phyloP scores from a whole-genome alignment of 2,113 vertebrate genomes.

The Camelus bactrianus region DNA sequence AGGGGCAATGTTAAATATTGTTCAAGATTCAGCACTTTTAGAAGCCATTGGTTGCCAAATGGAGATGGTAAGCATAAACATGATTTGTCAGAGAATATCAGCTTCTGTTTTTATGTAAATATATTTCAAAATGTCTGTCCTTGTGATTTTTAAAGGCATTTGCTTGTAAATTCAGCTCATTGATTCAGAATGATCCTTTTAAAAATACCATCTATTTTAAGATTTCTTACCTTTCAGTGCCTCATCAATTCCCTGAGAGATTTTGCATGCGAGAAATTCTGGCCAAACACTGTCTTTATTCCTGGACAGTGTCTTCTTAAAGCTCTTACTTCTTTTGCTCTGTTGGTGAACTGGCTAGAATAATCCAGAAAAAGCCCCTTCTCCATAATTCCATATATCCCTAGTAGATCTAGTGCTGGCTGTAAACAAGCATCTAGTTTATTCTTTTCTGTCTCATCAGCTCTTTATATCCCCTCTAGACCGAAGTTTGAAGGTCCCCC shows the following conservation, averaged over 20 bases:
- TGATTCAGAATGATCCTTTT: constrained; percentile 4
- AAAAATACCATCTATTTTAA: constrained; percentile 47
- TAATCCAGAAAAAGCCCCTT: not conserved
- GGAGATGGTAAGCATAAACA: constrained; percentile 90
- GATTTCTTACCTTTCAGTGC: constrained; percentile 11
- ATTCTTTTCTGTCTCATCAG: not conserved
- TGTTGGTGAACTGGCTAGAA: constrained; percentile 5
- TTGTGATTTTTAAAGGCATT: constrained; percentile 54
- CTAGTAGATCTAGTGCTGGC: not conserved
- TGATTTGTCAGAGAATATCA: constrained; percentile 35
- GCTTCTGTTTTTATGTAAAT: constrained; percentile 61
- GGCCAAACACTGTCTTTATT: not conserved
- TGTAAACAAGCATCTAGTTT: not conserved
- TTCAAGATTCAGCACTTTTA: constrained; percentile 96
- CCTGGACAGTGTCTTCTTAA: not conserved
- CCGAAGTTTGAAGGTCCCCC: not conserved
- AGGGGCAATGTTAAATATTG: constrained; percentile 99
- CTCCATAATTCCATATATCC: not conserved
- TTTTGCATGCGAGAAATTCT: not conserved
- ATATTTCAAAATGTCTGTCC: not conserved
- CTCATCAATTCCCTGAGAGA: constrained; percentile 42
- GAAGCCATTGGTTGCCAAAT: constrained; percentile 96
- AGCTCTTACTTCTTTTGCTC: not conserved
- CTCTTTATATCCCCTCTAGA: constrained; percentile 10
- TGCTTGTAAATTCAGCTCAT: constrained; percentile 23